Base-by-base conservation (phyloP, 2,113 vertebrate genomes). In the Puffinus mauretanicus region DNA sequence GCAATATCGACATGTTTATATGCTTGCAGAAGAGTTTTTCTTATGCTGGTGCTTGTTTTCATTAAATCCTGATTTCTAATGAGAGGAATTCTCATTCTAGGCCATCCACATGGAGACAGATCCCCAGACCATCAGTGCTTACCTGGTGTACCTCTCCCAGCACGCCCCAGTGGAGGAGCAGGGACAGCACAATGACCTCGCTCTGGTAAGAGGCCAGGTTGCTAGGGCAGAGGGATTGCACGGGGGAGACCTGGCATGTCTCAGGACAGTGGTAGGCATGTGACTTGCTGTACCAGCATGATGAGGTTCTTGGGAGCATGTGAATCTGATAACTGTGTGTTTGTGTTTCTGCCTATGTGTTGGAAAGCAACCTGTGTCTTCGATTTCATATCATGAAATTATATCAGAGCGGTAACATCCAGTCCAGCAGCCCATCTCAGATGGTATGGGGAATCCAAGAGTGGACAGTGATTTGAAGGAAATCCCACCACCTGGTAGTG, bases 71-170 rank as follows among this genome's bases (percentile, higher is more conserved):
- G 36, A 7, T 38, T 49, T 54, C 7, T 77, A 10, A 96, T 13
- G 46, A 38, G 22, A 17, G 6, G 14, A 47, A 18, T 38, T 76
- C 86, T 90, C 21, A 2, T 94, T 86, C 3, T 78, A 99, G 99
- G 99, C 99, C 79, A 99, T 99, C 95, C 99, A 99, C 95, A 98
- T 99, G 99, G 99, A 99, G 97, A 99, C 99, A 0, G 99, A 99
- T 90, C 99, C 99, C 8, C 99, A 99, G 97, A 99, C 99, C 46
- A 99, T 99, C 97, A 99, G 99, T 15, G 99, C 99, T 76, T 99
- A 99, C 96, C 97, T 99, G 90, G 99, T 99, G 88, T 99, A 99
- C 96, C 98, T 99, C 30, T 99, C 99, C 96, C 99, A 99, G 98
- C 99, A 99, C n/a, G 99, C 99, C 29, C 99, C 99, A 1, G 98